Conservation (phyloP, 2,113 vertebrate species). For the Heterotis niloticus region DNA sequence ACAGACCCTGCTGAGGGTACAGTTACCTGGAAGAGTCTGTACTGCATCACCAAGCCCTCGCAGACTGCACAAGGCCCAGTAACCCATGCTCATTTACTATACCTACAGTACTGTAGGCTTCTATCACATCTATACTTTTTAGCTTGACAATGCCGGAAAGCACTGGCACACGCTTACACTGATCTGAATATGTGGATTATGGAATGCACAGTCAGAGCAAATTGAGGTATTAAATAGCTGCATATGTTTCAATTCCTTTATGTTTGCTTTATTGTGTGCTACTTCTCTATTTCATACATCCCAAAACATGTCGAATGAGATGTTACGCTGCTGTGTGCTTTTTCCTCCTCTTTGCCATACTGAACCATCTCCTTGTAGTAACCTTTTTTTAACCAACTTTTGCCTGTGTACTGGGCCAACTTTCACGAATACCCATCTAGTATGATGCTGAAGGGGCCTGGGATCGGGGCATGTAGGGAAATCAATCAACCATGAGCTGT, state of each 20-base stretch:
- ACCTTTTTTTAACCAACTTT: background rate
- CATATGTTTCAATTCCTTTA: no score
- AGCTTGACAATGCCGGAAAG: background rate
- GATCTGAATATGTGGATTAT: background rate
- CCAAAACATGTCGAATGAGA: no score
- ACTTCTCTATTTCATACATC: no score
- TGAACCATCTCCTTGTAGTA: background rate
- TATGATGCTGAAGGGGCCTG: background rate
- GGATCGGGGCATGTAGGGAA: background rate
- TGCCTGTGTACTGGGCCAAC: background rate
- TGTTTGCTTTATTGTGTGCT: no score
- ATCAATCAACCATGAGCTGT: background rate
- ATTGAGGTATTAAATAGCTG: no score
- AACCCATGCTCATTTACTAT: background rate
- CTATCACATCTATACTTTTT: no score
- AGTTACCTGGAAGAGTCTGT: background rate
- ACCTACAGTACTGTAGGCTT: background rate
- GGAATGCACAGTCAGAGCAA: no score
- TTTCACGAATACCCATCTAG: background rate
- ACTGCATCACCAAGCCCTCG: background rate
- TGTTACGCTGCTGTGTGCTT: background rate
- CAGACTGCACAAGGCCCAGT: background rate
- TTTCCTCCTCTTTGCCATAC: background rate
- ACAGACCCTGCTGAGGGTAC: background rate
- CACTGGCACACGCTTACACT: background rate